phyloP scores from a whole-genome alignment of 2,888 invertebrate species.

The Eristalis arbustorum region DNA sequence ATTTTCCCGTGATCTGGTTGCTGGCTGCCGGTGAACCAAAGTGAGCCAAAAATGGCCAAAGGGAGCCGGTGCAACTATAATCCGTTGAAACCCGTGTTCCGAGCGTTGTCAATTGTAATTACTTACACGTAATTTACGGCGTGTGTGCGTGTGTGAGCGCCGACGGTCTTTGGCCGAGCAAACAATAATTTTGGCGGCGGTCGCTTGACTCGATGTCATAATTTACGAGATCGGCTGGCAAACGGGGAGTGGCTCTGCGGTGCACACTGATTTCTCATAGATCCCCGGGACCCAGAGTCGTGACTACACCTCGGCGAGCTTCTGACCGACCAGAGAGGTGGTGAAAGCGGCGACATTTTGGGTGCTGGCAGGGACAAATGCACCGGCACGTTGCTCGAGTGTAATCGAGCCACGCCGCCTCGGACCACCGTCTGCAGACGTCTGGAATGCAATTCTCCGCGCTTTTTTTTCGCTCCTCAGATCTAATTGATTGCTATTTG shows the following conservation, averaged over 20 bases:
- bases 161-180: constrained; percentile 26
- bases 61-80: constrained; percentile 26
- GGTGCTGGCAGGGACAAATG: constrained; percentile 30
- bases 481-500: constrained; percentile 55
- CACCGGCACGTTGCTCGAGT: constrained; percentile 26
- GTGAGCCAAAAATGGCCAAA: constrained; percentile 40
- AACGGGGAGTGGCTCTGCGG: constrained; percentile 47
- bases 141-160: constrained; percentile 8
- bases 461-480: neutral
- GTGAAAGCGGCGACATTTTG: constrained; percentile 27
- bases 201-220: constrained; percentile 62
- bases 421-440: constrained; percentile 36
- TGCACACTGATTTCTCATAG: constrained; percentile 51
- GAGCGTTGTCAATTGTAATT: constrained; percentile 67
- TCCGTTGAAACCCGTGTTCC: constrained; percentile 56
- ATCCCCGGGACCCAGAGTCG: neutral
- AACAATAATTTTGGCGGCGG: constrained; percentile 40
- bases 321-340: neutral
- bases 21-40: constrained; percentile 7
- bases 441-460: constrained; percentile 42
- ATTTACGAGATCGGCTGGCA: constrained; percentile 41
- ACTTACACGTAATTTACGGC: constrained; percentile 61
- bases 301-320: too few relatives aligned
- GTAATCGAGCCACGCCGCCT: constrained; percentile 57
- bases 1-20: constrained; percentile 22